phyloP scores from a whole-genome alignment of 2,797 vertebrate species.

The Sebastes miniatus region DNA sequence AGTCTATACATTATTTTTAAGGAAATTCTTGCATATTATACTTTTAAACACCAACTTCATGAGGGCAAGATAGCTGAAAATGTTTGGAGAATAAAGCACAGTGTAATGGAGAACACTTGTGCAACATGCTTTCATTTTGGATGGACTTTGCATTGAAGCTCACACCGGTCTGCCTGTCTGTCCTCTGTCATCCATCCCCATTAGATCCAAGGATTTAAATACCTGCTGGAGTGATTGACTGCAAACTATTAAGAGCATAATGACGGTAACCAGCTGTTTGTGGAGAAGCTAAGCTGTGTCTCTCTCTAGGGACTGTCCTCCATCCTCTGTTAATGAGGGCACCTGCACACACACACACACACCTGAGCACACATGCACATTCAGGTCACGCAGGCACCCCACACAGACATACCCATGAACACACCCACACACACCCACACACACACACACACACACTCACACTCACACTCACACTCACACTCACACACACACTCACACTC shows the following conservation, averaged over 20 bases:
- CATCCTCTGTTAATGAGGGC: conserved; percentile 18
- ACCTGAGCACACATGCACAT: neutral
- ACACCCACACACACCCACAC: neutral
- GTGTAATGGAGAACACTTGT: neutral
- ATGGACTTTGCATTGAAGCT: neutral
- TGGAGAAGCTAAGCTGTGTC: conserved; percentile 2
- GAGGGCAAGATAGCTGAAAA: neutral
- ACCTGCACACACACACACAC: neutral
- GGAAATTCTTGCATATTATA: too few relatives aligned
- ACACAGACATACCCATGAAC: neutral
- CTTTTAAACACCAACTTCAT: neutral
- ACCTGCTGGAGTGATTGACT: neutral
- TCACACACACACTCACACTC: neutral
- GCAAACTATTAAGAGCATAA: conserved; percentile 4
- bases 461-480: neutral
- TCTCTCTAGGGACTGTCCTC: neutral
- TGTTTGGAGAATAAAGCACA: neutral
- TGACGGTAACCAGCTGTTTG: conserved; percentile 15
- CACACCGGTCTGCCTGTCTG: neutral
- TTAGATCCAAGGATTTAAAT: neutral
- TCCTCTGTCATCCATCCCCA: neutral
- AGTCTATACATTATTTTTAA: too few relatives aligned
- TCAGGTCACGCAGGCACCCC: neutral
- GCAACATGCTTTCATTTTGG: neutral
- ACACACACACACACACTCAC: neutral